Conservation (phyloP, 2,113 vertebrate species). For the Conger conger region DNA sequence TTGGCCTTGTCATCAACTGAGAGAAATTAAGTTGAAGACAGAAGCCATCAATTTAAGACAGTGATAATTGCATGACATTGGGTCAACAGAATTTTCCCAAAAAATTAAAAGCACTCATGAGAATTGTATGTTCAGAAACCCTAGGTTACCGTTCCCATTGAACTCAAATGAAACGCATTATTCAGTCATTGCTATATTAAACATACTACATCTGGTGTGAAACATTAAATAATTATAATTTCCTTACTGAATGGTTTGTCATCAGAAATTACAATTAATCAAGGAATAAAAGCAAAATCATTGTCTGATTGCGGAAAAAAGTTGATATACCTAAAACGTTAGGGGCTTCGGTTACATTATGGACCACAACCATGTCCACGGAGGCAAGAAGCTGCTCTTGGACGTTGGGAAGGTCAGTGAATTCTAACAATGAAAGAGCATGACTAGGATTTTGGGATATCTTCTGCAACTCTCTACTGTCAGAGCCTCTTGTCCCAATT, state of each 20-base stretch:
- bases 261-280: no score
- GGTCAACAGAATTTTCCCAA: no score
- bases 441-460: neutral
- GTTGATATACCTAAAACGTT: neutral
- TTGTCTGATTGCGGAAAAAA: neutral
- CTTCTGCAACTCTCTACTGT: neutral
- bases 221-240: no score
- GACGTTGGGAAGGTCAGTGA: neutral
- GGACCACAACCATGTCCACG: neutral
- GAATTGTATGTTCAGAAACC: neutral
- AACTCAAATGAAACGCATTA: no score
- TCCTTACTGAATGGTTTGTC: no score
- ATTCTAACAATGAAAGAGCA: neutral
- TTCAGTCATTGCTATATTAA: neutral
- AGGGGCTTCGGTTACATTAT: neutral
- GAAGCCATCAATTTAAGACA: neutral
- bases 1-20: slow-evolving; percentile 45
- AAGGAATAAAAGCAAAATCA: no score
- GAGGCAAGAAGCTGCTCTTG: neutral
- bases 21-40: slow-evolving; percentile 8
- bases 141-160: no score
- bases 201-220: neutral
- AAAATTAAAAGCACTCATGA: neutral
- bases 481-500: slow-evolving; percentile 16
- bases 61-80: neutral